These are phyloP conservation scores for Aramus guarauna DNA, from an alignment of 2,113 vertebrate genomes.

Conservation along the genomic window DNA sequence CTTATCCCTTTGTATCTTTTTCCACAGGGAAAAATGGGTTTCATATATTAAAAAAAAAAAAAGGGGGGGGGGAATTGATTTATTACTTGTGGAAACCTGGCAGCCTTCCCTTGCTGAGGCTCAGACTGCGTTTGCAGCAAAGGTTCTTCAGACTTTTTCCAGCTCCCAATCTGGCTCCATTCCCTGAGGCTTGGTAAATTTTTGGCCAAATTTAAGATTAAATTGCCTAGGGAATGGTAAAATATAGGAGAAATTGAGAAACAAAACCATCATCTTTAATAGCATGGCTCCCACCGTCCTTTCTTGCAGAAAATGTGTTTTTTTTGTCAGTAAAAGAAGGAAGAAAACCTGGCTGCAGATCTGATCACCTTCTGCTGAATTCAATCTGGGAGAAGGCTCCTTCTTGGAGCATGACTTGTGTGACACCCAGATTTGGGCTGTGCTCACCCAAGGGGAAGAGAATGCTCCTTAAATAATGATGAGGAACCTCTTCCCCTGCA, in stretches of 20 bases:
- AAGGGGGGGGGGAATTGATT: not conserved
- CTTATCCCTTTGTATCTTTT: too few species aligned
- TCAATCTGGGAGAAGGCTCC: not conserved
- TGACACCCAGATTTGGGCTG: not conserved
- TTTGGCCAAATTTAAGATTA: not conserved
- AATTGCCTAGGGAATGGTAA: not conserved
- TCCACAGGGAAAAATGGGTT: not conserved
- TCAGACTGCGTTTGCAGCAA: not conserved
- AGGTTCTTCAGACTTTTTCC: not conserved
- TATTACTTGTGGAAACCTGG: not conserved
- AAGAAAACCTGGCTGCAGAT: not conserved
- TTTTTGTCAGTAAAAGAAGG: not conserved
- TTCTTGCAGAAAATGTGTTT: not conserved
- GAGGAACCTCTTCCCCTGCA: not conserved
- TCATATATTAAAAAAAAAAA: not conserved
- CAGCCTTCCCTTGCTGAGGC: not conserved
- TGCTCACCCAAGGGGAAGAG: not conserved
- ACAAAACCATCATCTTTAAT: not conserved
- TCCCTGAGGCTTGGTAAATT: not conserved
- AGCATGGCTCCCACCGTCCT: not conserved
- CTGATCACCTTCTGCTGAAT: not conserved
- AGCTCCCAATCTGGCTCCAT: not conserved
- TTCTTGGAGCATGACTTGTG: not conserved
- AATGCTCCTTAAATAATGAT: not conserved
- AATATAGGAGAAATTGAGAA: not conserved